These are phyloP conservation scores for Epistrophella euchroma DNA, from an alignment of 2,888 invertebrate species.

Conservation along the genomic window DNA sequence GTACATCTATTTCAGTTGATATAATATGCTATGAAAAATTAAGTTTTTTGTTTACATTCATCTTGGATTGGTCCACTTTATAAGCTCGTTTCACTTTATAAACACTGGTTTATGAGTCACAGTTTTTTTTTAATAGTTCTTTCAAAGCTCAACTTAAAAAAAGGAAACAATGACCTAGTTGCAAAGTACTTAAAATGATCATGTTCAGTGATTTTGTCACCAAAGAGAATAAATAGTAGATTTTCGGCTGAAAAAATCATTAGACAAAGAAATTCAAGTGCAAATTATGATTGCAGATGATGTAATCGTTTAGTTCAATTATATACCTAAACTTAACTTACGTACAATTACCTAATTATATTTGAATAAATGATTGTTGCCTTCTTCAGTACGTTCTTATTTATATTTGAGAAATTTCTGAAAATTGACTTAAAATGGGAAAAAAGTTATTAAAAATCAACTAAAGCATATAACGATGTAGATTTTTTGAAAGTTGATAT, in stretches of 20 bases:
- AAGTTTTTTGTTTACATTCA: neutral
- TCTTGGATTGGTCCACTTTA: neutral
- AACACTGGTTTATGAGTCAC: neutral
- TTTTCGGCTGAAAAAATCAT: slow-evolving; percentile 1
- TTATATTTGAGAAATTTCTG: no score
- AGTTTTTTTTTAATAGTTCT: neutral
- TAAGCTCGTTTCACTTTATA: neutral
- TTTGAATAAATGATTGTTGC: no score
- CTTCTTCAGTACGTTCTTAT: no score
- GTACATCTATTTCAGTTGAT: neutral
- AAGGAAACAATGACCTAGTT: slow-evolving; percentile 7
- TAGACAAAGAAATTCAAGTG: neutral
- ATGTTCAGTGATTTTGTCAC: slow-evolving; percentile 25
- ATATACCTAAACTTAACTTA: no score
- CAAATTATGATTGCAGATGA: neutral
- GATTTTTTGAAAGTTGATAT: no score
- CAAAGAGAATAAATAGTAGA: neutral
- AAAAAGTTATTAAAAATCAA: no score
- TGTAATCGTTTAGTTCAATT: neutral
- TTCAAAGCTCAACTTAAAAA: neutral
- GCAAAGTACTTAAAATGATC: neutral
- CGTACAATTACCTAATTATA: no score
- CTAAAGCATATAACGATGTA: no score
- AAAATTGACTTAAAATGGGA: no score
- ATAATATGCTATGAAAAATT: neutral